Conservation (phyloP, 2,797 vertebrate species). For the Silurus lanzhouensis region DNA sequence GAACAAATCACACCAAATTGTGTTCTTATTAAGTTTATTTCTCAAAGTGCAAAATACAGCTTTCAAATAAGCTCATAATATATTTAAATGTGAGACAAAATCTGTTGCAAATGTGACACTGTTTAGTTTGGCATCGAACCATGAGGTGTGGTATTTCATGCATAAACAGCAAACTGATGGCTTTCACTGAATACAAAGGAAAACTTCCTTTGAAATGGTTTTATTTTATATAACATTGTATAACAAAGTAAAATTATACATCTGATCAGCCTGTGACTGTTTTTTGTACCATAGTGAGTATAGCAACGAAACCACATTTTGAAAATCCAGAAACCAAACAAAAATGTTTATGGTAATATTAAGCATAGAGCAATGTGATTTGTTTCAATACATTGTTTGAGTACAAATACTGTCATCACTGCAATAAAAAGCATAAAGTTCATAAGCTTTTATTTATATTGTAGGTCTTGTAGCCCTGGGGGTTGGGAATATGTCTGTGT, state of each 20-base stretch:
- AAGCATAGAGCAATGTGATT: background rate
- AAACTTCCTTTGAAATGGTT: background rate
- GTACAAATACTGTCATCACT: background rate
- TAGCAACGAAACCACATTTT: background rate
- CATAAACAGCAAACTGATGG: slow-evolving; percentile 44
- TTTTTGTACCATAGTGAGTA: background rate
- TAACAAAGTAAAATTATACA: background rate
- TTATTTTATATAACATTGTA: background rate
- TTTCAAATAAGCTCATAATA: background rate
- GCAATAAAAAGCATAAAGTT: background rate
- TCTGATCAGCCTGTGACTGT: background rate
- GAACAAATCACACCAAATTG: background rate
- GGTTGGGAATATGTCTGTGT: slow-evolving; percentile 35
- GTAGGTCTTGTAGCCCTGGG: slow-evolving; percentile 10
- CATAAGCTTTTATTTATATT: slow-evolving; percentile 7
- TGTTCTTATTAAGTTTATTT: background rate
- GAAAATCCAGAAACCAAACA: background rate
- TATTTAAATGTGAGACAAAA: too few species aligned
- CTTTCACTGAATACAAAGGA: background rate
- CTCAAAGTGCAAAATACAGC: slow-evolving; percentile 1
- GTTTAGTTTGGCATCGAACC: slow-evolving; percentile 6
- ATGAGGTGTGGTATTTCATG: background rate
- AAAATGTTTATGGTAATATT: background rate
- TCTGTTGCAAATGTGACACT: background rate
- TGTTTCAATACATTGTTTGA: background rate